These are phyloP conservation scores for Hylaeus volcanicus DNA, from an alignment of 1,140 invertebrate species.

Conservation along the genomic window DNA sequence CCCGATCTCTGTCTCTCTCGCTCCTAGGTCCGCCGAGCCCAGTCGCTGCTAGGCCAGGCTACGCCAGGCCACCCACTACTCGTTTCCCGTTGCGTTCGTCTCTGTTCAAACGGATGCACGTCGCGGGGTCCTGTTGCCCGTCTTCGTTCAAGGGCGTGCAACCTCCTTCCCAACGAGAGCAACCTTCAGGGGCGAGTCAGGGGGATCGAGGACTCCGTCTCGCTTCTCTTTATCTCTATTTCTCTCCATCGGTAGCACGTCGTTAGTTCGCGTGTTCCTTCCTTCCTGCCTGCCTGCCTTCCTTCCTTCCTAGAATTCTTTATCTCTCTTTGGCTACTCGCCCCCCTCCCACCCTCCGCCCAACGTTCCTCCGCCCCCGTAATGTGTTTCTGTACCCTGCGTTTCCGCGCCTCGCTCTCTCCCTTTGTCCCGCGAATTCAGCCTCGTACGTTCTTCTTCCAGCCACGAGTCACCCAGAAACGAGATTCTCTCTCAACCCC, in stretches of 20 bases:
- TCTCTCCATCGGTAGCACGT: no score
- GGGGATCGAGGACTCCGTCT: not conserved
- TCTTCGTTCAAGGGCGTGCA: conserved; percentile 78
- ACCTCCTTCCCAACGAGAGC: conserved; percentile 60
- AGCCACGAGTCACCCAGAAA: conserved; percentile 43
- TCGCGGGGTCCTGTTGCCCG: conserved; percentile 69
- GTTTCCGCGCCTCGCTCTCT: conserved; percentile 18
- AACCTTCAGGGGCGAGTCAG: conserved; percentile 66
- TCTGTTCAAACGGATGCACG: conserved; percentile 54
- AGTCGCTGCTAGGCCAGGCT: not conserved
- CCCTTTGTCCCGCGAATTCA: conserved; percentile 5
- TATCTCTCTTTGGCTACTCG: not conserved
- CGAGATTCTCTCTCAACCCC: not conserved
- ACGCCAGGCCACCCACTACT: conserved; percentile 9
- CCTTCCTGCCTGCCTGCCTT: conserved; percentile 27
- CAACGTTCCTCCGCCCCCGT: not conserved
- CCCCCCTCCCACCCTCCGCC: not conserved
- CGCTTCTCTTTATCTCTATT: not conserved
- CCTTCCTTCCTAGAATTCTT: conserved; percentile 33
- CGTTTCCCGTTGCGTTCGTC: conserved; percentile 37
- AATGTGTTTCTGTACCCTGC: conserved; percentile 24
- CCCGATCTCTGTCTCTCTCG: not conserved
- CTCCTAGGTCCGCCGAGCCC: not conserved
- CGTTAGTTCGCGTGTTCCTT: conserved; percentile 1
- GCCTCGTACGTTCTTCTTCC: conserved; percentile 4